Conservation (phyloP, 37 sponge, comb jelly and placozoan genomes). For the Geodia barretti region DNA sequence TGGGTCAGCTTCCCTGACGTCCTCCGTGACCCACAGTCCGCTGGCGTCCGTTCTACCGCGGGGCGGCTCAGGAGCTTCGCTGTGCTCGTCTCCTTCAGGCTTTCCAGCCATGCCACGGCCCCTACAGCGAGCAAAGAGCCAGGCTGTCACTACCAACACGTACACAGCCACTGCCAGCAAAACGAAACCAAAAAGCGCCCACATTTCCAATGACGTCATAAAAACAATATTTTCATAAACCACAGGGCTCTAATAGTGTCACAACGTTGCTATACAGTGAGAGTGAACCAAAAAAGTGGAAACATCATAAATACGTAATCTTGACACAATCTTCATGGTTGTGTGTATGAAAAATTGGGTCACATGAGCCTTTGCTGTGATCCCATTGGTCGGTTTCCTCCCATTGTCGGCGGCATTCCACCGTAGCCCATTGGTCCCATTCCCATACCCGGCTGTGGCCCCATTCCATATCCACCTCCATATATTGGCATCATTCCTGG, state of each 20-base stretch:
- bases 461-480: constrained; percentile 38
- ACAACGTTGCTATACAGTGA: background rate
- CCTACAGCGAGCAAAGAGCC: too few relatives aligned
- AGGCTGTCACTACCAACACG: background rate
- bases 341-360: background rate
- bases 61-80: background rate
- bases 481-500: constrained; percentile 21
- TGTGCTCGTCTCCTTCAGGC: constrained; percentile 1
- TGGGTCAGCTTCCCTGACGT: background rate
- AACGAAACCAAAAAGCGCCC: too few relatives aligned
- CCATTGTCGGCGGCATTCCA: constrained; percentile 60
- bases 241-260: background rate
- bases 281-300: constrained; percentile 4
- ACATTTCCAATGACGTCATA: background rate
- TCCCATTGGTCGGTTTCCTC: background rate
- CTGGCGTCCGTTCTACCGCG: background rate
- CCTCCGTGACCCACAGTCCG: background rate
- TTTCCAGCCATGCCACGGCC: background rate
- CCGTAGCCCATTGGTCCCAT: constrained; percentile 11
- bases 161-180: background rate
- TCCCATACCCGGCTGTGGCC: constrained; percentile 2
- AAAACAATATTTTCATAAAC: too few relatives aligned
- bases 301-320: background rate
- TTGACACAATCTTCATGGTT: background rate
- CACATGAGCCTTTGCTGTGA: background rate